Conservation (phyloP, 2,113 vertebrate species). For the Muscicapa adusta region DNA sequence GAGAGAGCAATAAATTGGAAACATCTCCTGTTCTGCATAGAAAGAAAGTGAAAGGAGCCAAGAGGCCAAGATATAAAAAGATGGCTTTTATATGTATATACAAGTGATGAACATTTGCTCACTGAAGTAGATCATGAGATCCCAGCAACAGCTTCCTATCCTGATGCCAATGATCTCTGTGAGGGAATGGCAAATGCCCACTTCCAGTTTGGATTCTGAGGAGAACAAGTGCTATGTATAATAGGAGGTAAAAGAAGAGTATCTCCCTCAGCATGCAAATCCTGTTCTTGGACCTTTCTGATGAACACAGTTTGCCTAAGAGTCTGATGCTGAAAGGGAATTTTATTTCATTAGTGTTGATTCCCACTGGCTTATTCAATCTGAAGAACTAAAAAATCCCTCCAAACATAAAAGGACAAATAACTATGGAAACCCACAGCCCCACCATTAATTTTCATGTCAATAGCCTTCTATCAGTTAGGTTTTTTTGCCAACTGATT, state of each 20-base stretch:
- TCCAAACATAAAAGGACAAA: background rate
- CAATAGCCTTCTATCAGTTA: background rate
- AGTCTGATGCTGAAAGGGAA: background rate
- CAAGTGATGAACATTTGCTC: background rate
- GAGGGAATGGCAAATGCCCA: background rate
- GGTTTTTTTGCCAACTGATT: background rate
- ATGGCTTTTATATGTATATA: background rate
- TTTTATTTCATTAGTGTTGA: background rate
- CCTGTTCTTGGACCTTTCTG: background rate
- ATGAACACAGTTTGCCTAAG: background rate
- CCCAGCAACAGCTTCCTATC: background rate
- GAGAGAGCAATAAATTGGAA: background rate
- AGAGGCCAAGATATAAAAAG: background rate
- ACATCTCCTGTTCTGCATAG: background rate
- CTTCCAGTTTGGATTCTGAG: background rate
- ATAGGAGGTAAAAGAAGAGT: background rate
- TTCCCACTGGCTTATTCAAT: background rate
- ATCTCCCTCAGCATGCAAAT: background rate
- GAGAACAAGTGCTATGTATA: background rate
- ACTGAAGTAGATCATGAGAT: background rate
- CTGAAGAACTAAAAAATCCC: background rate
- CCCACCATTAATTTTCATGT: background rate
- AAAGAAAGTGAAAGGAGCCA: constrained; percentile 1
- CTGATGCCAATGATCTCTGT: background rate
- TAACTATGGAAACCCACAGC: background rate